Conservation (phyloP, 53 echinoderm and acorn worm genomes). For the Apostichopus leukothele region DNA sequence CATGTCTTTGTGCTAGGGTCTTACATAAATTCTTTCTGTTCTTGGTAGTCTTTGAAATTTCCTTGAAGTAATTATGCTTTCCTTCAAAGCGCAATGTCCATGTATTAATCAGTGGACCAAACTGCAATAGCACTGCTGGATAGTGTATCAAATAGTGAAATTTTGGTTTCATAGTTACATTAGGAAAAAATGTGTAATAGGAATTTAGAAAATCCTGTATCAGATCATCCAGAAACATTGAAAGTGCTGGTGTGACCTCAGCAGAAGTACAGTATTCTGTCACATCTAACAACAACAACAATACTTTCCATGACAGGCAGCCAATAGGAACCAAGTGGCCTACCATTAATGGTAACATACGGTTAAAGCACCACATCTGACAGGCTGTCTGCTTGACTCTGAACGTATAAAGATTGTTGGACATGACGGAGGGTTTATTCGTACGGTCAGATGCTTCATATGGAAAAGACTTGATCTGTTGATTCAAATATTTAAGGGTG, state of each 20-base stretch:
- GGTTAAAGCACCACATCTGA: conserved; percentile 24
- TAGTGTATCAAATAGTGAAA: conserved; percentile 48
- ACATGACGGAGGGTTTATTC: conserved; percentile 25
- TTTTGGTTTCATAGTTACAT: conserved; percentile 33
- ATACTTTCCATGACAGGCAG: neutral
- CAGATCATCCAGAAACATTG: conserved; percentile 17
- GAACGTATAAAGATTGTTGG: neutral
- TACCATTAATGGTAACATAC: conserved; percentile 37
- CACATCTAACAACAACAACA: conserved; percentile 19
- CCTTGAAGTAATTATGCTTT: conserved; percentile 45
- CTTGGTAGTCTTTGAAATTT: conserved; percentile 14
- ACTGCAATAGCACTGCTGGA: neutral
- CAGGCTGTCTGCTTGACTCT: conserved; percentile 29
- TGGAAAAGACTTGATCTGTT: neutral
- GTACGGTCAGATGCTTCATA: conserved; percentile 40
- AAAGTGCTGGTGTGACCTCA: neutral
- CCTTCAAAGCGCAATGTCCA: conserved; percentile 51
- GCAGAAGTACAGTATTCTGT: conserved; percentile 15
- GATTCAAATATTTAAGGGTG: neutral
- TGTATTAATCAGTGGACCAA: neutral
- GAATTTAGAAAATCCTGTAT: neutral
- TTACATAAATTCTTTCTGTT: conserved; percentile 50
- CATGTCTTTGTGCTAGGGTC: conserved; percentile 41
- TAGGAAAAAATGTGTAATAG: neutral
- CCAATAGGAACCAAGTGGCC: conserved; percentile 1